Conservation (phyloP, 1,140 invertebrate species). For the Drosophila teissieri region DNA sequence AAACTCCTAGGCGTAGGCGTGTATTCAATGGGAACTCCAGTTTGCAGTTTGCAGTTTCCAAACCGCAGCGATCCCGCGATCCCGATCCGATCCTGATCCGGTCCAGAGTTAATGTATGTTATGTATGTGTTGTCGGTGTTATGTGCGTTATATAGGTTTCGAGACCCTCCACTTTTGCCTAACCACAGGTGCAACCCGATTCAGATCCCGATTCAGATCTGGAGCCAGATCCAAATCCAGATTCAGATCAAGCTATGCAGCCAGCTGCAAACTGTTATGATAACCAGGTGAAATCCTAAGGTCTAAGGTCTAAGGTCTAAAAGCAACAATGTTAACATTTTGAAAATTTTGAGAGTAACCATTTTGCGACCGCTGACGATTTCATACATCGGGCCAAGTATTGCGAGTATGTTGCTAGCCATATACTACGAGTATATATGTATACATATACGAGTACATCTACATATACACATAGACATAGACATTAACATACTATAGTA, state of each 20-base stretch:
- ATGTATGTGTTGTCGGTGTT: slow-evolving; percentile 43
- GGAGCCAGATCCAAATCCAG: background rate
- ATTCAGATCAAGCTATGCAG: slow-evolving; percentile 8
- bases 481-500: slow-evolving; percentile 8
- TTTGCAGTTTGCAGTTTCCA: slow-evolving; percentile 4
- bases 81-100: background rate
- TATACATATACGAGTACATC: slow-evolving; percentile 4
- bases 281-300: slow-evolving; percentile 74
- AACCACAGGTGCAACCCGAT: background rate
- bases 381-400: slow-evolving; percentile 17
- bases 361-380: slow-evolving; percentile 53
- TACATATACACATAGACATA: background rate
- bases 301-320: slow-evolving; percentile 71
- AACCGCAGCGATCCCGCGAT: background rate
- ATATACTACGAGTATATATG: slow-evolving; percentile 30
- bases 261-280: slow-evolving; percentile 33
- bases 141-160: slow-evolving; percentile 25
- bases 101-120: slow-evolving; percentile 23
- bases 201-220: background rate
- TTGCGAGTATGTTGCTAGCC: slow-evolving; percentile 1
- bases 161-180: background rate
- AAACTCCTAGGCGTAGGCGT: background rate
- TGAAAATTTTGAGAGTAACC: slow-evolving; percentile 53
- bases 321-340: slow-evolving; percentile 78
- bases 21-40: slow-evolving; percentile 15